A percentile compares a stretch with the other conserved stretches of the same genome.
phyloP scores from a whole-genome alignment of 2,888 invertebrate genomes.

The Caprella mutica region DNA sequence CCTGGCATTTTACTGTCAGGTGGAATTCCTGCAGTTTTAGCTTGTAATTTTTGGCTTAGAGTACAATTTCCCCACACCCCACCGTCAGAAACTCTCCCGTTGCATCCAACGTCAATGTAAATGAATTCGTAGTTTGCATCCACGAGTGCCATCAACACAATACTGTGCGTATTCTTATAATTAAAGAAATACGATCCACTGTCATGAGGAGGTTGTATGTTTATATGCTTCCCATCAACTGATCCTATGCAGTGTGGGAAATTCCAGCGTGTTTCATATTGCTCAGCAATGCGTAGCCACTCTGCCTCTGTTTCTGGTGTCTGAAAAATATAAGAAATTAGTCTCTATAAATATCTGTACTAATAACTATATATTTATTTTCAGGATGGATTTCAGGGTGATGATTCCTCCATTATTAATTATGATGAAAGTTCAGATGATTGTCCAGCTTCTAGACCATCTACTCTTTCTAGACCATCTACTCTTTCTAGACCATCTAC shows the following conservation, averaged over 20 bases:
- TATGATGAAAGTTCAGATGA: too few species aligned
- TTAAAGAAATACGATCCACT: neutral
- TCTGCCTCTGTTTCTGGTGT: too few species aligned
- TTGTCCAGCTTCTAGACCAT: too few species aligned
- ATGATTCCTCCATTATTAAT: too few species aligned
- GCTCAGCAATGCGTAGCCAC: too few species aligned
- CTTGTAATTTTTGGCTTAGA: neutral
- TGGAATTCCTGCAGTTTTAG: neutral
- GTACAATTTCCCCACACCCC: slow-evolving; percentile 12
- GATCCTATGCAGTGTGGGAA: neutral
- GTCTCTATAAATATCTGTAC: too few species aligned
- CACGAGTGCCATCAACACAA: neutral
- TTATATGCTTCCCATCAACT: neutral
- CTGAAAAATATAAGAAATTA: too few species aligned
- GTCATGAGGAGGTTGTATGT: neutral
- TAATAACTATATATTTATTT: too few species aligned
- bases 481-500: too few species aligned
- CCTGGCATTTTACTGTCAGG: neutral
- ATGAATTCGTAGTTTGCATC: slow-evolving; percentile 1
- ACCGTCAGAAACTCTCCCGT: slow-evolving; percentile 15
- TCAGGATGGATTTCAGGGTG: too few species aligned
- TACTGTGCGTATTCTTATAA: neutral
- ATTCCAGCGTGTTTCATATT: too few species aligned
- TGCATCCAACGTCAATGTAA: slow-evolving; percentile 11
- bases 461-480: too few species aligned